Percentiles rank a stretch among this genome's conserved stretches.
These are phyloP conservation scores for Hedychridium roseum DNA, from an alignment of 2,888 invertebrate genomes.

Conservation along the genomic window DNA sequence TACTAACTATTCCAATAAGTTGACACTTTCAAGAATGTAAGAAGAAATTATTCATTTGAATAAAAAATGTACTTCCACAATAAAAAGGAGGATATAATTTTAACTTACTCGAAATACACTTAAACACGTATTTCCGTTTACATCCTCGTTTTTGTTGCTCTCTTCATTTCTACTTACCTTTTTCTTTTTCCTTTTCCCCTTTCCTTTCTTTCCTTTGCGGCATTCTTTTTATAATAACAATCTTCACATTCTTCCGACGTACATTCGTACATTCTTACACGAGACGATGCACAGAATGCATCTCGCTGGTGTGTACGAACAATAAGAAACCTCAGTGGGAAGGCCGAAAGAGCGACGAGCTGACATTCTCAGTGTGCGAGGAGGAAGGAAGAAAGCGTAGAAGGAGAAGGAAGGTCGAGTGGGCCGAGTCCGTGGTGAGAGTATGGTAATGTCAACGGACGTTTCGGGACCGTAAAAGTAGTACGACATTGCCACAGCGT, in stretches of 20 bases:
- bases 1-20: too few relatives aligned
- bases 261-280: background rate
- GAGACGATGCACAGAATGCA: conserved; percentile 1
- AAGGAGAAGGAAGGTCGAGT: conserved; percentile 19
- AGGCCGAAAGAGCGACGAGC: background rate
- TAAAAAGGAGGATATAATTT: too few relatives aligned
- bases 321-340: background rate
- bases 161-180: too few relatives aligned
- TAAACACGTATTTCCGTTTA: too few relatives aligned
- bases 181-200: conserved; percentile 3
- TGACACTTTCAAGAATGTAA: too few relatives aligned
- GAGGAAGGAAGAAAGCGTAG: conserved; percentile 3
- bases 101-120: too few relatives aligned
- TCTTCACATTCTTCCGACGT: background rate
- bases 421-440: conserved; percentile 44
- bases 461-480: conserved; percentile 59
- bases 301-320: too few relatives aligned
- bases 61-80: too few relatives aligned
- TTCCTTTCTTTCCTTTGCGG: conserved; percentile 1
- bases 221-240: background rate
- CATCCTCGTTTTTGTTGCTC: too few relatives aligned
- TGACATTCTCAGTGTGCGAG: background rate
- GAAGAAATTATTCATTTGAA: too few relatives aligned
- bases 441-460: conserved; percentile 57
- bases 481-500: conserved; percentile 52